Evolutionary conservation across 1,140 invertebrate genomes (phyloP).

Genomic region (Teleopsis dalmanni): DNA sequence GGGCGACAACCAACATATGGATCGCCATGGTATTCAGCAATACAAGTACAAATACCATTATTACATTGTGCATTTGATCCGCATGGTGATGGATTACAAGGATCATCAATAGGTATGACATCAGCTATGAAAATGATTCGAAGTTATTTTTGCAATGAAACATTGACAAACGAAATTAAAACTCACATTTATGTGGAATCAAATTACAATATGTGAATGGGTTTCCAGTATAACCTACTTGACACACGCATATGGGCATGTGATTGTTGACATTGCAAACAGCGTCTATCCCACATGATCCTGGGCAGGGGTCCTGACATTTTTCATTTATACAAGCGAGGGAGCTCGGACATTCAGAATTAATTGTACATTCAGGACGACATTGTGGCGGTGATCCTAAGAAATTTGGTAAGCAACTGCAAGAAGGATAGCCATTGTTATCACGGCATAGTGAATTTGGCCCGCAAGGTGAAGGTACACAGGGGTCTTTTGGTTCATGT

Average conservation of each 20-base stretch:
- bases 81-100: slow-evolving; percentile 69
- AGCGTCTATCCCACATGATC: slow-evolving; percentile 70
- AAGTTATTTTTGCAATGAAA: background rate
- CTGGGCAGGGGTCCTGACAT: slow-evolving; percentile 72
- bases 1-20: slow-evolving; percentile 65
- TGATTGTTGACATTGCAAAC: slow-evolving; percentile 75
- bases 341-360: slow-evolving; percentile 72
- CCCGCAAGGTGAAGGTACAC: slow-evolving; percentile 74
- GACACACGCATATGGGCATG: slow-evolving; percentile 71
- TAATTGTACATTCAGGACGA: slow-evolving; percentile 74
- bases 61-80: slow-evolving; percentile 48
- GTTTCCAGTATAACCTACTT: slow-evolving; percentile 66
- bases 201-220: slow-evolving; percentile 56
- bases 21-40: slow-evolving; percentile 57
- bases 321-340: slow-evolving; percentile 74
- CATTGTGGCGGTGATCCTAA: slow-evolving; percentile 70
- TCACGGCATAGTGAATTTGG: slow-evolving; percentile 69
- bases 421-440: slow-evolving; percentile 66
- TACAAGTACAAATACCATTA: slow-evolving; percentile 31
- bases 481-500: slow-evolving; percentile 52
- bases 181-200: slow-evolving; percentile 34
- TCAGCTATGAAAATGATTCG: slow-evolving; percentile 19
- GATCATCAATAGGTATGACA: slow-evolving; percentile 44
- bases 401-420: slow-evolving; percentile 66
- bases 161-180: background rate